A percentile compares a stretch with the other conserved stretches of the same genome.
Conservation (phyloP, 2,797 vertebrate species). For the Diceros bicornis region DNA sequence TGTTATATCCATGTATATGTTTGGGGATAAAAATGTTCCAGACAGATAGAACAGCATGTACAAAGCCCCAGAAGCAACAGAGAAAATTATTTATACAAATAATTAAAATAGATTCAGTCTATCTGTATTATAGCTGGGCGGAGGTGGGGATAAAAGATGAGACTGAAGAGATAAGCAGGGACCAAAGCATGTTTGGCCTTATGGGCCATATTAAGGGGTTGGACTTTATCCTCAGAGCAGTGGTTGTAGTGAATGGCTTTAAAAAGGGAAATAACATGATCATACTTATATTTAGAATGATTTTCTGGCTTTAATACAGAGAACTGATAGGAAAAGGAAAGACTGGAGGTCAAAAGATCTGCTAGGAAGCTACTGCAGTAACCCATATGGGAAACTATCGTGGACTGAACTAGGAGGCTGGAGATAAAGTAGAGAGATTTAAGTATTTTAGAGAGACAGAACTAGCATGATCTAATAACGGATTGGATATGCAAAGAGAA, state of each 20-base stretch:
- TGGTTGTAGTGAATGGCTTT: neutral
- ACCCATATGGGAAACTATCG: neutral
- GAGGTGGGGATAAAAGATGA: neutral
- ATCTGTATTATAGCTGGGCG: neutral
- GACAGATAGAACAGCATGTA: neutral
- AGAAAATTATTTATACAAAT: neutral
- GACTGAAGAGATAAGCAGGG: neutral
- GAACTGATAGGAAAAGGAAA: neutral
- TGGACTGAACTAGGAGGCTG: neutral
- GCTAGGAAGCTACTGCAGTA: neutral
- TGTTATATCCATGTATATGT: neutral
- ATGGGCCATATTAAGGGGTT: neutral
- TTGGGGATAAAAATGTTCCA: neutral
- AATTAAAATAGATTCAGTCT: conserved; percentile 11
- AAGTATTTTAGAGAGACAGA: neutral
- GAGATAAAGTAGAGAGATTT: neutral
- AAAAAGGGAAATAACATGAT: neutral
- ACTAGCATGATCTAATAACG: neutral
- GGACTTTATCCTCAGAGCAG: neutral
- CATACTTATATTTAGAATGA: neutral
- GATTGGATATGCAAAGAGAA: neutral
- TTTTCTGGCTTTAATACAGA: neutral
- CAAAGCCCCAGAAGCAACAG: neutral
- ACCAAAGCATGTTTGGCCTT: neutral
- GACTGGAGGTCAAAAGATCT: neutral